A percentile compares a stretch with the other conserved stretches of the same genome.
Conservation (phyloP, 2,113 vertebrate genomes). For the Tursiops truncatus region DNA sequence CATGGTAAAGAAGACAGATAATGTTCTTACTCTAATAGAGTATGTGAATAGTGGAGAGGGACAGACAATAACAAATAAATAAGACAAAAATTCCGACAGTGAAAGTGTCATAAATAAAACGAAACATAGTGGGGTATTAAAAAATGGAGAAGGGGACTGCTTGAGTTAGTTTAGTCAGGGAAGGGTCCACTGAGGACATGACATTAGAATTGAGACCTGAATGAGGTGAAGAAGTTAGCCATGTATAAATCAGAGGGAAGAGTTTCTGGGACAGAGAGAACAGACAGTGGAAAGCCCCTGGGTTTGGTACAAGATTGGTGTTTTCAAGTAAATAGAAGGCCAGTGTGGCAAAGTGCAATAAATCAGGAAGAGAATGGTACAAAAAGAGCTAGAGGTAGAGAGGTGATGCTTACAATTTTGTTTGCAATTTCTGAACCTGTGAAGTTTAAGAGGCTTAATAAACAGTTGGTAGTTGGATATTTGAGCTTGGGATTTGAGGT, state of each 20-base stretch:
- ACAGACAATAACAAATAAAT: background rate
- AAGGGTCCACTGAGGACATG: background rate
- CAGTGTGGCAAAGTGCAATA: background rate
- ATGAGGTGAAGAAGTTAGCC: background rate
- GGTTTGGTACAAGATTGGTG: background rate
- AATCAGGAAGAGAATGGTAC: background rate
- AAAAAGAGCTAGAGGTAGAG: background rate
- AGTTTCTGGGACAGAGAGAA: background rate
- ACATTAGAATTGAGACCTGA: background rate
- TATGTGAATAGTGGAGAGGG: background rate
- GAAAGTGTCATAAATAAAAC: background rate
- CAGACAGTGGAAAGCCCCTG: background rate
- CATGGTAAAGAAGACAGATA: background rate
- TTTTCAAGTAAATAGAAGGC: background rate
- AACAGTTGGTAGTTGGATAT: background rate
- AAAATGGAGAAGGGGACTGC: background rate
- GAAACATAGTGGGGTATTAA: background rate
- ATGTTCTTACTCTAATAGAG: background rate
- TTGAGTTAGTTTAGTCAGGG: background rate
- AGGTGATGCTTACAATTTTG: background rate
- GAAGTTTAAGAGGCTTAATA: background rate
- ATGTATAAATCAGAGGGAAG: background rate
- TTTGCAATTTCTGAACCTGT: background rate
- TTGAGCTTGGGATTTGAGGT: background rate
- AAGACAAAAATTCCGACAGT: background rate